Percentiles rank a stretch among this genome's conserved stretches.
phyloP scores from a whole-genome alignment of 2,113 vertebrate genomes.

The Phocoena phocoena region DNA sequence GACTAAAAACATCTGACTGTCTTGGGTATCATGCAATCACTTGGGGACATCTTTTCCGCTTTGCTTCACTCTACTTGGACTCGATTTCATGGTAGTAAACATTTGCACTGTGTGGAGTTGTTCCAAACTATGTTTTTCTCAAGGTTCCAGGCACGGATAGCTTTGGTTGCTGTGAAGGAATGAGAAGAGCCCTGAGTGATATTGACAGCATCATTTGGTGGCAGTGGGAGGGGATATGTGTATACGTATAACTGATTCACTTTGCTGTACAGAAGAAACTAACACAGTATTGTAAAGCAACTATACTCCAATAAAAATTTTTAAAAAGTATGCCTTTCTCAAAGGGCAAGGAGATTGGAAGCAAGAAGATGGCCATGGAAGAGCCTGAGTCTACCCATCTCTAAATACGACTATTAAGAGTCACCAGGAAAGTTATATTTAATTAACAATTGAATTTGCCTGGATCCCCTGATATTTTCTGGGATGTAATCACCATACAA shows the following conservation, averaged over 20 bases:
- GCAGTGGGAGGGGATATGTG: not conserved
- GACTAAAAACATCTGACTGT: not conserved
- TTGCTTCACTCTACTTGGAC: not conserved
- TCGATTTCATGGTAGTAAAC: not conserved
- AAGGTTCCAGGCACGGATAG: not conserved
- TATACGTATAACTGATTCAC: not conserved
- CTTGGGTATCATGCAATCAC: not conserved
- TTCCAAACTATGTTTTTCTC: not conserved
- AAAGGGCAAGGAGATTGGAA: not conserved
- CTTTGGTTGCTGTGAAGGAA: not conserved
- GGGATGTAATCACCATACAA: not conserved
- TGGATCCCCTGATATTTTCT: not conserved
- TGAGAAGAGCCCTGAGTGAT: too few relatives aligned
- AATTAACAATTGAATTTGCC: not conserved
- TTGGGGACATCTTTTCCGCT: not conserved
- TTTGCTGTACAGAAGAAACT: not conserved
- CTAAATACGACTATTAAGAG: not conserved
- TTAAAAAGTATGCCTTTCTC: not conserved
- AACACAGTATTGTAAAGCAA: not conserved
- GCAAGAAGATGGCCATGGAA: not conserved
- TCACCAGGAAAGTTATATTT: not conserved
- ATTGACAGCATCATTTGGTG: rapidly evolving
- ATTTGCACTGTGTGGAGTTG: not conserved
- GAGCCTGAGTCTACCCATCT: not conserved
- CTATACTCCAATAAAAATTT: not conserved